phyloP scores from a whole-genome alignment of 2,888 invertebrate species.

The Halictus ligatus region DNA sequence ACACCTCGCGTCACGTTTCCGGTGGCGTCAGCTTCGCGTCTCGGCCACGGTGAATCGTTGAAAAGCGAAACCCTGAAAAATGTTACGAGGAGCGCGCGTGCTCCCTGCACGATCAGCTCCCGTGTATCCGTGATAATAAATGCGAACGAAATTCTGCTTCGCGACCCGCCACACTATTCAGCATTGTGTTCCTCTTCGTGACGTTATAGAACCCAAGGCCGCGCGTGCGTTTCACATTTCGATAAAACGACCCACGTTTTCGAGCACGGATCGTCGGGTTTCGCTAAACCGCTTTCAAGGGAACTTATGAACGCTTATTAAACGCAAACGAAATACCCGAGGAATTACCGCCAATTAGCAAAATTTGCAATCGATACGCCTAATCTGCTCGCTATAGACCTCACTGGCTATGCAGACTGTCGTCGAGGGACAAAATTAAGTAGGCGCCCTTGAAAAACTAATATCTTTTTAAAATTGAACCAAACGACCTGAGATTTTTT shows the following conservation, averaged over 20 bases:
- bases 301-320: not conserved
- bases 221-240: conserved; percentile 17
- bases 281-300: not conserved
- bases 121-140: not conserved
- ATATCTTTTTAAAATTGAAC: too few relatives aligned
- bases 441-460: too few relatives aligned
- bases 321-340: not conserved
- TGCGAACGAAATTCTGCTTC: conserved; percentile 23
- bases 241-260: conserved; percentile 24
- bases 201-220: conserved; percentile 49
- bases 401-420: too few relatives aligned
- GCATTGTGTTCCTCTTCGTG: conserved; percentile 8
- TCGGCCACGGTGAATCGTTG: not conserved
- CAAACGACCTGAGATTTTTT: too few relatives aligned
- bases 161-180: conserved; percentile 14
- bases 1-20: not conserved
- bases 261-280: not conserved
- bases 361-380: too few relatives aligned
- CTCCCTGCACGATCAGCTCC: not conserved
- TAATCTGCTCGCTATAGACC: too few relatives aligned
- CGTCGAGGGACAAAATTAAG: too few relatives aligned
- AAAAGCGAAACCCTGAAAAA: conserved; percentile 2
- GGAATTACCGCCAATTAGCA: not conserved
- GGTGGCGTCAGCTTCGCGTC: not conserved
- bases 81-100: not conserved